A percentile compares a stretch with the other conserved stretches of the same genome.
These are phyloP conservation scores for Propithecus coquereli DNA, from an alignment of 2,113 vertebrate genomes.

Conservation along the genomic window DNA sequence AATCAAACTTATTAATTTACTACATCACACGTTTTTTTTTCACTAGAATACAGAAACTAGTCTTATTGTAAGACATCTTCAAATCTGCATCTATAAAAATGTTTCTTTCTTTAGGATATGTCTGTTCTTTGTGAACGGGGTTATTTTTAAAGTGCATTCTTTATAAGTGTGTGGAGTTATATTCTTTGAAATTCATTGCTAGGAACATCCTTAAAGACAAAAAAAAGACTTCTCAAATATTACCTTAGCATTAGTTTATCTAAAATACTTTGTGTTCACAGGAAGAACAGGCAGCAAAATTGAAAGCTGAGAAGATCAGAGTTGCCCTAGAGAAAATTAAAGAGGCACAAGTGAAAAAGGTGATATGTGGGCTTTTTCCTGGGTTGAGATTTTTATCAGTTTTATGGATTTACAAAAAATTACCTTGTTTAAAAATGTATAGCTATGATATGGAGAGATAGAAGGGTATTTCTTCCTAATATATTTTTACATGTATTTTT, in stretches of 20 bases:
- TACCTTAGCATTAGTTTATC: conserved; percentile 60
- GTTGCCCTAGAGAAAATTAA: conserved; percentile 99
- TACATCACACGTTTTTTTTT: background rate
- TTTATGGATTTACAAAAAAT: conserved; percentile 15
- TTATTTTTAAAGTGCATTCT: conserved; percentile 35
- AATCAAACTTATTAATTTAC: background rate
- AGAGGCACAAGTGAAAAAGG: conserved; percentile 99
- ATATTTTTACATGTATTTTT: background rate
- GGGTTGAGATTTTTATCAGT: background rate
- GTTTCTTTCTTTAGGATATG: background rate
- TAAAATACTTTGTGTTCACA: conserved; percentile 76
- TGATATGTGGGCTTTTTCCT: conserved; percentile 67
- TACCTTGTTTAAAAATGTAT: background rate
- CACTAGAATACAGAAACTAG: background rate
- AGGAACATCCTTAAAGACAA: background rate
- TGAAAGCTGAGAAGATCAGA: conserved; percentile 98
- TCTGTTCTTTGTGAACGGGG: background rate
- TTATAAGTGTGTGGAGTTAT: background rate
- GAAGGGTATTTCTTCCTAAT: background rate
- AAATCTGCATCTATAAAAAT: background rate
- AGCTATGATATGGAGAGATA: background rate
- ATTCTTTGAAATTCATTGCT: conserved; percentile 57
- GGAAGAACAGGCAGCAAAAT: conserved; percentile 98
- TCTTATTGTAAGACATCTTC: background rate
- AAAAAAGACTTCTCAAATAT: conserved; percentile 15